phyloP scores from a whole-genome alignment of 2,113 vertebrate genomes.

The Arvicanthis niloticus region DNA sequence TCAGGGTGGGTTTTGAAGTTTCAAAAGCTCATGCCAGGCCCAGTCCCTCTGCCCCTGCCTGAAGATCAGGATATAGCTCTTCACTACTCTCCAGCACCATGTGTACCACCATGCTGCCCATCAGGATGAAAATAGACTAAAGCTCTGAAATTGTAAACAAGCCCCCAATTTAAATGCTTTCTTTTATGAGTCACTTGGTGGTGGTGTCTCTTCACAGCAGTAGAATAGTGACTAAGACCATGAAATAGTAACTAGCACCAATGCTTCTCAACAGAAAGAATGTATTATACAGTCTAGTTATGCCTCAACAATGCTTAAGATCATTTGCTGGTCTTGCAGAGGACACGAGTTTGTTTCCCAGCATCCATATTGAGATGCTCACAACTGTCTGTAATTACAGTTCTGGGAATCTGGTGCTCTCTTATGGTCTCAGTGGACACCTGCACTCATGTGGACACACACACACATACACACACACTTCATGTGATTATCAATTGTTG shows the following conservation, averaged over 20 bases:
- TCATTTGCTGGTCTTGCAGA: background rate
- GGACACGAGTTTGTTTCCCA: background rate
- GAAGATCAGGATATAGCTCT: background rate
- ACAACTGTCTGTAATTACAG: background rate
- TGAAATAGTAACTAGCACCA: background rate
- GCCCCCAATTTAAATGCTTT: background rate
- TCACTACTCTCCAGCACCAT: background rate
- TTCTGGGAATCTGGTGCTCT: background rate
- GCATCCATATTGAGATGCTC: background rate
- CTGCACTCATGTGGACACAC: background rate
- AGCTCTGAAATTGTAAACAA: background rate
- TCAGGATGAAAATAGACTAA: background rate
- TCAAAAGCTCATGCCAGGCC: background rate
- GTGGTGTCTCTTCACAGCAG: background rate
- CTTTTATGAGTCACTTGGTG: background rate
- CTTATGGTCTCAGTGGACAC: background rate
- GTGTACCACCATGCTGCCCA: too few species aligned
- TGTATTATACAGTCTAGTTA: background rate
- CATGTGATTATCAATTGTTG: background rate
- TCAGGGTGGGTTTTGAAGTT: background rate
- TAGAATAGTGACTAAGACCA: background rate
- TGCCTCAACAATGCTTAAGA: background rate
- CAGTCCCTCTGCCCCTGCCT: too few species aligned
- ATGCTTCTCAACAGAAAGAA: background rate
- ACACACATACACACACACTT: background rate